Percentiles rank a stretch among this genome's conserved stretches.
phyloP scores from a whole-genome alignment of 2,113 vertebrate species.

The Electrona antarctica region DNA sequence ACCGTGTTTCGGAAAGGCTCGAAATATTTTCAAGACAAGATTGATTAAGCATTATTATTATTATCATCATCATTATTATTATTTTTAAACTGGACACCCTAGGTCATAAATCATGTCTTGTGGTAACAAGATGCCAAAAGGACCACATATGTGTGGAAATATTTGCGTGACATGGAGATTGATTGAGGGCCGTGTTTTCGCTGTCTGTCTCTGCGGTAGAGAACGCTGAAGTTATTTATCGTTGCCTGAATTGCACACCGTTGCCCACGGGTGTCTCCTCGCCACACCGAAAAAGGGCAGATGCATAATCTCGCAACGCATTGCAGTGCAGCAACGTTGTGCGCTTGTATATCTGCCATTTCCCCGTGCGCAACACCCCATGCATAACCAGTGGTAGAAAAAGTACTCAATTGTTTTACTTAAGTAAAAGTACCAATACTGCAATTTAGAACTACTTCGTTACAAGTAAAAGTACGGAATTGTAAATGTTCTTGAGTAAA shows the following conservation, averaged over 20 bases:
- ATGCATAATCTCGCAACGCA: no score
- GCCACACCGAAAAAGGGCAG: no score
- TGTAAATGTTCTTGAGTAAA: no score
- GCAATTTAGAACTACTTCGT: no score
- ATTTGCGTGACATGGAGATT: slow-evolving; percentile 11
- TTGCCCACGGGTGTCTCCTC: no score
- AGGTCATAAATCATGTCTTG: slow-evolving; percentile 14
- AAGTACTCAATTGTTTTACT: no score
- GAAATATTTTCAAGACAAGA: slow-evolving; percentile 7
- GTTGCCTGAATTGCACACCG: not conserved
- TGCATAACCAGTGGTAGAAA: no score
- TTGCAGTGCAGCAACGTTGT: no score
- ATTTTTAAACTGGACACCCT: not conserved
- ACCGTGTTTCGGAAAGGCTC: not conserved
- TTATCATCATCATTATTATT: not conserved
- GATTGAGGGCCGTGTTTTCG: slow-evolving; percentile 4
- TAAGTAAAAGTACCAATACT: no score
- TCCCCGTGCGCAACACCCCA: no score
- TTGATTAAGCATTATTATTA: not conserved
- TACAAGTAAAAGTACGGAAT: no score
- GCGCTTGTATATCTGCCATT: no score
- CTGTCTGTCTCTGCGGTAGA: slow-evolving; percentile 25
- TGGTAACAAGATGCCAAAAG: slow-evolving; percentile 15
- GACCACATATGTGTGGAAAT: slow-evolving; percentile 9
- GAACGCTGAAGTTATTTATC: not conserved